Base-by-base conservation (phyloP, 2,797 vertebrate species). In the Ispidina lecontei region DNA sequence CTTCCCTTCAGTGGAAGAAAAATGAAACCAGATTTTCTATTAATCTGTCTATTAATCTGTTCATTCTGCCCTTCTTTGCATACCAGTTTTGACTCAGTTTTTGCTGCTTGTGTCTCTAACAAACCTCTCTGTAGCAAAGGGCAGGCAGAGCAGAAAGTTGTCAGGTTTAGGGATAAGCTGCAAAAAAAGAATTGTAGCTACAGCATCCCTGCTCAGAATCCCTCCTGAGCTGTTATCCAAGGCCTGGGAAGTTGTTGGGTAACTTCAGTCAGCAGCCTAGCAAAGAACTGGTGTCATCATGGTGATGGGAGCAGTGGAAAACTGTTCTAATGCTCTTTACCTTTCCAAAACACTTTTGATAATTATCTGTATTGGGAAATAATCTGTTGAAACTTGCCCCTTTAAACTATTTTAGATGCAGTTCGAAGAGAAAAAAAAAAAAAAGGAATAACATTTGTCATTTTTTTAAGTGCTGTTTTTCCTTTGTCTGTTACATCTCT, bases 91-190 rank as follows among this genome's bases (percentile, higher is more conserved):
- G 29, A 54, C 51, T 78, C 54, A 26, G 15, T 74, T 73, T 58
- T 54, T 44, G 7, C 44, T 54, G 51, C 13, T 64, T 73, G 7
- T 29, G 20, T 54, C 58, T 15, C 46, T 44, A 17, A 39, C n/a
- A n/a, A 49, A 60, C 11, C 1, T 0, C 49, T 25, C 23, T 1
- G 0, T 22, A 59, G 62, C 26, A 7, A 77, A 69, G 37, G 33
- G 9, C 28, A 37, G 49, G 33, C 13, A 18, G 31, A 26, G 37
- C 51, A n/a, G 60, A 51, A 6, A 7, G 0, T 25, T 22, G 44
- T 41, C 31, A 26, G 14, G 29, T 72, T 39, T 59, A 16, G 60
- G 65, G 60, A 23, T 19, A 58, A 73, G 56, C 44, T 63, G 49
- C 33, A 37, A 21, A 71, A 39, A 44, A 72, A 26, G 67, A 56